Percentiles rank a stretch among this genome's conserved stretches.
Conservation (phyloP, 1,140 invertebrate genomes). For the Atta texana region DNA sequence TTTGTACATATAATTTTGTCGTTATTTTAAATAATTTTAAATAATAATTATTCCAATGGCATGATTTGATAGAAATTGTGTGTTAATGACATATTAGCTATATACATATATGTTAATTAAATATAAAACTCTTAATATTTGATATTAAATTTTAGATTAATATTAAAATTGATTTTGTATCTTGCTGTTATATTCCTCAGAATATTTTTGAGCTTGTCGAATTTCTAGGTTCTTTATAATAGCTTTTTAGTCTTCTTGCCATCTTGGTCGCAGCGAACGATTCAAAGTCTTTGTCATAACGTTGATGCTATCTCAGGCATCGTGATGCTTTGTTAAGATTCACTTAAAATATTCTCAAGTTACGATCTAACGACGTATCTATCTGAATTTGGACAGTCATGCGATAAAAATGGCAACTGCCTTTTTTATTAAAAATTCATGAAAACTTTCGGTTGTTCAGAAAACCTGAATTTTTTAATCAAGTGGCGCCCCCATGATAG, state of each 20-base stretch:
- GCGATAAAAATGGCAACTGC: neutral
- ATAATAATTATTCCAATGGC: neutral
- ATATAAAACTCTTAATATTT: neutral
- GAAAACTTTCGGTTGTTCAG: neutral
- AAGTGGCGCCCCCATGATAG: slow-evolving; percentile 29
- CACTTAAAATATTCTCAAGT: no score
- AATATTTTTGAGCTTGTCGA: neutral
- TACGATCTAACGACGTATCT: no score
- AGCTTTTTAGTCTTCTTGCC: neutral
- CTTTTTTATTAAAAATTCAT: no score
- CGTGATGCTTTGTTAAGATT: no score
- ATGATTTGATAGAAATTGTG: neutral
- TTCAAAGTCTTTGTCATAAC: no score
- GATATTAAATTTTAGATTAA: neutral
- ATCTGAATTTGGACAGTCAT: no score
- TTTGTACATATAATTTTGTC: neutral
- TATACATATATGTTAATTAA: neutral
- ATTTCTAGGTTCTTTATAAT: neutral
- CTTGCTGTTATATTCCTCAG: neutral
- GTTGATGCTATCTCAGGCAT: no score
- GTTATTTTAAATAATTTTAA: neutral
- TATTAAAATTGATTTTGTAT: neutral
- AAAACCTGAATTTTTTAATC: neutral
- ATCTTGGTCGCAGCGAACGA: neutral
- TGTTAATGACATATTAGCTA: neutral